Conservation (phyloP, 2,888 invertebrate genomes). For the Diadegma fenestrale region DNA sequence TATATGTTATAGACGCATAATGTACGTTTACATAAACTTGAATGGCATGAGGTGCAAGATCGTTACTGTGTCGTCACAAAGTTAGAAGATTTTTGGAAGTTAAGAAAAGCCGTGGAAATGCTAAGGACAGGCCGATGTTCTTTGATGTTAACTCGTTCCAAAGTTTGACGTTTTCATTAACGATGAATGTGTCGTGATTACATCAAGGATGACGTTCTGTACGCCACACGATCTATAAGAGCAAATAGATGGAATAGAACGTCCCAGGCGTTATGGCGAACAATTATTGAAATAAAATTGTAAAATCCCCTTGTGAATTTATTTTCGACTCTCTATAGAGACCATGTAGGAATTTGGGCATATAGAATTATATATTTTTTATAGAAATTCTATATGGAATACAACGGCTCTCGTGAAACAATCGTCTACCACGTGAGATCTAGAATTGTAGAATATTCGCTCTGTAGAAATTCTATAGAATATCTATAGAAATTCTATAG, state of each 20-base stretch:
- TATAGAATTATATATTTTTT: no score
- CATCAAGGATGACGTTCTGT: background rate
- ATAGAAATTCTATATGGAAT: no score
- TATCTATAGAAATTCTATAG: no score
- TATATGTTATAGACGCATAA: conserved; percentile 58
- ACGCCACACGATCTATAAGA: no score
- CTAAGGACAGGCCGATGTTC: conserved; percentile 24
- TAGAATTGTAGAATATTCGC: no score
- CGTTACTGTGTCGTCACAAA: conserved; percentile 26
- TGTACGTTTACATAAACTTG: conserved; percentile 42
- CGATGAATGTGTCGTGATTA: conserved; percentile 19
- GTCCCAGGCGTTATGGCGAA: background rate
- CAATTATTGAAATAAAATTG: background rate
- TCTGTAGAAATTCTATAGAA: no score
- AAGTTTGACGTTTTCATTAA: conserved; percentile 45
- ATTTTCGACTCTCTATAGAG: no score
- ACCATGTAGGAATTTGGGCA: no score
- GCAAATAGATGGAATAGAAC: background rate
- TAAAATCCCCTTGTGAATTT: background rate
- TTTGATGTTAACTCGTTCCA: conserved; percentile 26
- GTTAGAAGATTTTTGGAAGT: conserved; percentile 56
- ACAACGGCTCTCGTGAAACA: no score
- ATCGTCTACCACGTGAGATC: no score
- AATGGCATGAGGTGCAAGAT: conserved; percentile 52
- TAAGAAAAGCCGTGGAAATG: conserved; percentile 33